Base-by-base conservation (phyloP, 2,888 invertebrate genomes). In the Nomada lathburiana region DNA sequence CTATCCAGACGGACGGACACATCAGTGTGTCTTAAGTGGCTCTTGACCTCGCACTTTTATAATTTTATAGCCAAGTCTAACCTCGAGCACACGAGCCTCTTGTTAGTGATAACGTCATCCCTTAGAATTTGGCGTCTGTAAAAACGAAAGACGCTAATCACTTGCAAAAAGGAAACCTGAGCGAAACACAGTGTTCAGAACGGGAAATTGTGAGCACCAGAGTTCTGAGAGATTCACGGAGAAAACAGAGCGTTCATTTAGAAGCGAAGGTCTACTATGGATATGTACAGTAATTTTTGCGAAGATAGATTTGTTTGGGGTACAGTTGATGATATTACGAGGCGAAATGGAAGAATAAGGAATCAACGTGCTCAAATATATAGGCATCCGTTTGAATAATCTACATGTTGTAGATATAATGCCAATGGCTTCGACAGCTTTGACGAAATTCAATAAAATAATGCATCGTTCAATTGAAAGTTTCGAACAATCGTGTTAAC, bases 21-120 rank as follows among this genome's bases (percentile, higher is more conserved):
- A 83, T 84, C 77, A 80, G 73, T 82, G 81, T 71, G 26, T 86
- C 83, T 76, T 83, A 88, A 88, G 86, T 88, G 88, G 80, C 85
- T 88, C 86, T 88, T 86, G 88, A 88, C 88, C 88, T 88, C 83
- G 82, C 86, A 74, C 82, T 83, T 86, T 78, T 71, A 75, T 70
- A 76, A 77, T 74, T 81, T 80, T 80, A 83, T 69, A 75, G 26
- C 64, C 75, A 50, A 47, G 72, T 76, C 60, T 77, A 78, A 65
- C 77, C 74, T 62, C 82, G 69, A 42, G 42, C 55, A 57, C 55
- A 63, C 55, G 60, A 77, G 76, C 42, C 76, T 76, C n/a, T 82
- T 78, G 71, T 80, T 65, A 53, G 75, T 80, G 80, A 78, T 77
- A 84, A 72, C 78, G 72, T 82, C 75, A 72, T 65, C 69, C 75